Evolutionary conservation across 1,140 invertebrate genomes (phyloP), one percentile per base, ranked within the genome.

Genomic region (Lordiphosa stackelbergi): DNA sequence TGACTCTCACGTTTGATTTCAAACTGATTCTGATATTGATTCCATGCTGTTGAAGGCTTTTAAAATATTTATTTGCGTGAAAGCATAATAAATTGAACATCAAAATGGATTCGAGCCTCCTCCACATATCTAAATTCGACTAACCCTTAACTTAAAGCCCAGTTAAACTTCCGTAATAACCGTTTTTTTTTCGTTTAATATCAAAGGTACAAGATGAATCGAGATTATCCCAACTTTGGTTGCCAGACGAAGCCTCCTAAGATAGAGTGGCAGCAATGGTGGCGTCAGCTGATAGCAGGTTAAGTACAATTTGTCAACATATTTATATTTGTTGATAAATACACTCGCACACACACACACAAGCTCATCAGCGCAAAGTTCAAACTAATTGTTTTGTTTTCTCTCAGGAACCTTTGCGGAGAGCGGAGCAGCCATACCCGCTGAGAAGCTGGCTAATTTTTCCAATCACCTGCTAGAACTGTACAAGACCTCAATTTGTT

Each of bases 211-310:
- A 71, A 84, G 7, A 90, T 95, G 87, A 91, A 89, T 63, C 71
- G 85, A 38, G 86, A 92, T 45, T 91, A 96, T 89, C 96, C 95
- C 6, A 94, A 96, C 88, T 98, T 93, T 88, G 96, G 96, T 1
- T 88, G 89, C 55, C 85, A 89, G 12, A 90, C 90, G 1, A 91
- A 24, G 22, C 22, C 55, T 3, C 77, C 75, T 5, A 63, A 91
- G 2, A 88, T 96, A 31, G 91, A 91, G 7, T 95, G 94, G 91
- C 87, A 93, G 73, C 89, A 92, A 36, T 98, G 96, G 95, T 98
- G 96, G 96, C 89, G 88, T 42, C 85, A 87, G 56, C 73, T 87
- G 59, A 87, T 87, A 69, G 70, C 69, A 58, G 62, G 85, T 81
- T 49, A 60, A 66, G 48, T 49, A 49, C 55, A 58, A 53, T 40